A percentile compares a stretch with the other conserved stretches of the same genome.
Conservation (phyloP, 2,113 vertebrate genomes). For the Cyphomyrus plagiostoma region DNA sequence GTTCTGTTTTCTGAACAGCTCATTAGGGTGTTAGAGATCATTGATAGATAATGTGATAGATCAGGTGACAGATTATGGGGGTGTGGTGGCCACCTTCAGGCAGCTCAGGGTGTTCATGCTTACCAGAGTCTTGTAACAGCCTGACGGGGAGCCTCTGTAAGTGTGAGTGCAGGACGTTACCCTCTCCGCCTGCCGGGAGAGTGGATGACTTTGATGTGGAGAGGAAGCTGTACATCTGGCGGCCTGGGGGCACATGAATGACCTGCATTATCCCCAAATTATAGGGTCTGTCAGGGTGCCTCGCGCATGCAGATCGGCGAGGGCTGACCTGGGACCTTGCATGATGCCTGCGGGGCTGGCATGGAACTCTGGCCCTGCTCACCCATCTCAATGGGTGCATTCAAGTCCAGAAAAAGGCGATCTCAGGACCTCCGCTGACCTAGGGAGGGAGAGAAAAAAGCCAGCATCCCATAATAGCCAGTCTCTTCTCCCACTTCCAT, state of each 20-base stretch:
- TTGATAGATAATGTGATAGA: not conserved
- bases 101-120: not conserved
- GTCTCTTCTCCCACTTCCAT: constrained; percentile 59
- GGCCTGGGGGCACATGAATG: constrained; percentile 40
- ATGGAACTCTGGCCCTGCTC: not conserved
- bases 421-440: not conserved
- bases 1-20: not conserved
- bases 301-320: constrained; percentile 58
- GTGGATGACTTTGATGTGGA: constrained; percentile 6
- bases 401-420: not conserved
- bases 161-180: not conserved
- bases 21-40: not conserved
- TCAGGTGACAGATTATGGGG: not conserved
- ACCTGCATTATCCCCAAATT: constrained; percentile 50
- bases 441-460: not conserved
- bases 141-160: not conserved
- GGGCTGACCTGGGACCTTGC: constrained; percentile 59
- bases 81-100: not conserved
- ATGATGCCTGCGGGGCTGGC: constrained; percentile 51
- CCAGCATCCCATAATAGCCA: constrained; percentile 55
- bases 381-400: not conserved
- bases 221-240: constrained; percentile 8
- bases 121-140: not conserved
- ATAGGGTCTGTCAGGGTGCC: constrained; percentile 51
- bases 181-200: not conserved